Conservation (phyloP, 2,797 vertebrate genomes). For the Manis pentadactyla region DNA sequence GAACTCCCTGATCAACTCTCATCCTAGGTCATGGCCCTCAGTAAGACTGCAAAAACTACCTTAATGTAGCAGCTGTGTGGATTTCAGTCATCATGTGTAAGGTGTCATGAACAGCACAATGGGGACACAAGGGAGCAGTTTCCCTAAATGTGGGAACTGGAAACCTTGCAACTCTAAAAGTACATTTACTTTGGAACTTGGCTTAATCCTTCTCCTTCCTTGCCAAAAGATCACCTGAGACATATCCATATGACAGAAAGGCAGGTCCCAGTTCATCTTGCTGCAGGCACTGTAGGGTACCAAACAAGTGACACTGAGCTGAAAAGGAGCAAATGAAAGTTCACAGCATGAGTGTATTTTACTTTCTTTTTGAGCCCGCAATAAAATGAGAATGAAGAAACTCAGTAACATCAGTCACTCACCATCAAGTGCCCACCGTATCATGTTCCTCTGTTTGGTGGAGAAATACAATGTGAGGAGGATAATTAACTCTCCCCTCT, state of each 20-base stretch:
- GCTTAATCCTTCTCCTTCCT: background rate
- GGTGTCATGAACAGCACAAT: fast-evolving
- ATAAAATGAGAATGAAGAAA: background rate
- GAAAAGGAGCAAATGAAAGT: background rate
- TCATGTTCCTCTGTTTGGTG: background rate
- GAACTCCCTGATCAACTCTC: too few species aligned
- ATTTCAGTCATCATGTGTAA: too few species aligned
- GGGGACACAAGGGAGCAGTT: background rate
- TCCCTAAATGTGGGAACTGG: background rate
- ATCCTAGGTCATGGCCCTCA: too few species aligned
- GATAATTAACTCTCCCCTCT: background rate
- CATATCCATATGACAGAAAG: background rate
- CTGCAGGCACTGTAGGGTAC: background rate
- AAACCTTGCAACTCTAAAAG: background rate
- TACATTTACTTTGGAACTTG: background rate
- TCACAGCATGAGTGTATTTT: background rate
- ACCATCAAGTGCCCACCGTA: background rate
- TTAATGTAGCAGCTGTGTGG: too few species aligned
- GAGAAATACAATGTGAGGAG: background rate
- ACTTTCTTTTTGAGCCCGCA: background rate
- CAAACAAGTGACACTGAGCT: background rate
- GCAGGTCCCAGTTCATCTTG: background rate
- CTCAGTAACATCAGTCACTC: background rate
- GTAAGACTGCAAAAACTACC: too few species aligned
- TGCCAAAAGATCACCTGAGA: background rate